Base-by-base conservation (phyloP, 1,140 invertebrate species). In the Bombus affinis region DNA sequence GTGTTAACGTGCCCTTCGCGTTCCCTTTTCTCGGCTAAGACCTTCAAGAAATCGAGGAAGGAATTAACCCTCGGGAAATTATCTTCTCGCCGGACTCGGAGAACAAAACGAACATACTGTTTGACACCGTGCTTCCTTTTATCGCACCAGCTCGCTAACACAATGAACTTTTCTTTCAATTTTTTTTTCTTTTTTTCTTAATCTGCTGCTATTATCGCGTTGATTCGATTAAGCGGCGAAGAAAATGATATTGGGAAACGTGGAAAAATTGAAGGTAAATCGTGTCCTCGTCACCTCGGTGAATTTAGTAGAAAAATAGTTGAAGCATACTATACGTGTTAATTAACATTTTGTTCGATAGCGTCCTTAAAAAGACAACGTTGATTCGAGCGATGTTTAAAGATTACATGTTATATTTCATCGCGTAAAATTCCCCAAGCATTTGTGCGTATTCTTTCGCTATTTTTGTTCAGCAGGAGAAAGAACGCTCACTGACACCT, bases 31-130 rank as follows among this genome's bases (percentile, higher is more conserved):
- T 70, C 47, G 47, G 35, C n/a, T 44, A 73, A 53, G 53, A 47
- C 68, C 80, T 32, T 59, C 72, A 44, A 72, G 83, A 65, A 85
- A 77, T 76, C 84, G 86, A 83, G 84, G 89, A 85, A 92, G 92
- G 83, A 93, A 93, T 93, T 92, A 91, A 93, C 93, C 92, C 92
- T 92, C 91, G 92, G 91, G 93, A 94, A 94, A 94, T 94, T 93
- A 94, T 92, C 91, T 47, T 81, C 80, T 73, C 71, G 74, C 81
- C 39, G 74, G 81, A 87, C 89, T 70, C 22, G 39, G 62, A 76
- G 81, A 78, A 88, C 84, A 83, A 85, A 88, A 79, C 81, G 81
- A 85, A 79, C 81, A 90, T 83, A 77, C 76, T 90, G 68, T 83
- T 72, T 82, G 65, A 90, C 79, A 80, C 62, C 78, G 70, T 81